phyloP scores from a whole-genome alignment of 1,140 invertebrate genomes.

The Diorhabda elongata region DNA sequence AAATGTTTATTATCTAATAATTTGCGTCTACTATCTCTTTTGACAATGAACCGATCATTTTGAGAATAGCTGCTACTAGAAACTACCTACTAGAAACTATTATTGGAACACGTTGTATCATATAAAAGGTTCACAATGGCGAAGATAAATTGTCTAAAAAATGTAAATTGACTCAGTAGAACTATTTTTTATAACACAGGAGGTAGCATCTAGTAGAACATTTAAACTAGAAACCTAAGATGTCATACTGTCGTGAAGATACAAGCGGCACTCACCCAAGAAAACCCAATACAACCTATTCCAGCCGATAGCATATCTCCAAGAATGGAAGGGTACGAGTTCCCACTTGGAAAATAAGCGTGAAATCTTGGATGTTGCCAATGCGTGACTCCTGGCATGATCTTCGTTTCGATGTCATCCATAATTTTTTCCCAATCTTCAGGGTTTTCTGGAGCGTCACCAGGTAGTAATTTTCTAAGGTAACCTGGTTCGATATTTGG shows the following conservation, averaged over 20 bases:
- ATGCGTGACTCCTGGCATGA: conserved; percentile 98
- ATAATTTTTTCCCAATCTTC: conserved; percentile 92
- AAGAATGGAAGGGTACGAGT: conserved; percentile 94
- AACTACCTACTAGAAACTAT: too few species aligned
- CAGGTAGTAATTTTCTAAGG: conserved; percentile 75
- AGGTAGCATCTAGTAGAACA: too few species aligned
- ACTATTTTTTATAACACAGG: too few species aligned
- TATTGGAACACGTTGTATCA: too few species aligned
- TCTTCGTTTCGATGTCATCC: conserved; percentile 90
- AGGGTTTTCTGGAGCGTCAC: conserved; percentile 76
- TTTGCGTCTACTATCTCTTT: too few species aligned
- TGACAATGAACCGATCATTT: too few species aligned
- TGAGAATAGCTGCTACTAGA: too few species aligned
- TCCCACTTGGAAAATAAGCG: conserved; percentile 97
- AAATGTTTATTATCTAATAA: too few species aligned
- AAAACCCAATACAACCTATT: conserved; percentile 97
- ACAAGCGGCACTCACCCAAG: conserved; percentile 72
- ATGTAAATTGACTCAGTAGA: too few species aligned
- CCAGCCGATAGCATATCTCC: conserved; percentile 97
- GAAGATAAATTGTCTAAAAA: too few species aligned
- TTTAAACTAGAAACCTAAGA: neutral
- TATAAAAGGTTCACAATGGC: too few species aligned
- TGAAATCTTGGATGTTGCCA: conserved; percentile 99
- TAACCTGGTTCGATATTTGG: conserved; percentile 91
- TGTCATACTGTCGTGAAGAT: neutral